phyloP scores from a whole-genome alignment of 2,113 vertebrate species.

The Nanger granti region DNA sequence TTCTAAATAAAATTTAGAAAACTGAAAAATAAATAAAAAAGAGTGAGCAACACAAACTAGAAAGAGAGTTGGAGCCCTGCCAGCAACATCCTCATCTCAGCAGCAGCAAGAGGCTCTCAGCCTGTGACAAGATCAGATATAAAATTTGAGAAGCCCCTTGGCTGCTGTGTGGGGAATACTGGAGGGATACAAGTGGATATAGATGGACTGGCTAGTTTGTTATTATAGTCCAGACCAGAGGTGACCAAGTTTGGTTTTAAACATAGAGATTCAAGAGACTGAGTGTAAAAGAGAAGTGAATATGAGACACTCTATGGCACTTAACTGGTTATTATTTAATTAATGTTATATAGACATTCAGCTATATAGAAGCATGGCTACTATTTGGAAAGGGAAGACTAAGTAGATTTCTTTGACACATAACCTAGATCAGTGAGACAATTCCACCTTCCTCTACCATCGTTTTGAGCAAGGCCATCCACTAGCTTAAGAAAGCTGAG shows the following conservation, averaged over 20 bases:
- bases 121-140: neutral
- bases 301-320: neutral
- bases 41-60: neutral
- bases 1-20: neutral
- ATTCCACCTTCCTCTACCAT: neutral
- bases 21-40: neutral
- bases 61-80: rapidly evolving
- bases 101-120: neutral
- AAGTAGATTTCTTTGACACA: neutral
- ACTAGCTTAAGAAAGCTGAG: neutral
- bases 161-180: neutral
- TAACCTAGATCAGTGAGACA: neutral
- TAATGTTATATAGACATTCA: neutral
- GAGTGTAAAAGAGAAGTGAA: neutral
- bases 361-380: neutral
- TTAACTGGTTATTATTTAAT: neutral
- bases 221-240: neutral
- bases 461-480: neutral
- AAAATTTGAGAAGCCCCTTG: neutral
- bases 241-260: neutral
- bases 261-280: neutral
- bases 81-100: neutral
- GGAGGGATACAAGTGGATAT: neutral
- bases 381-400: neutral
- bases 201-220: neutral